Conservation (phyloP, 2,797 vertebrate species). For the Chaetodon trifasciatus region DNA sequence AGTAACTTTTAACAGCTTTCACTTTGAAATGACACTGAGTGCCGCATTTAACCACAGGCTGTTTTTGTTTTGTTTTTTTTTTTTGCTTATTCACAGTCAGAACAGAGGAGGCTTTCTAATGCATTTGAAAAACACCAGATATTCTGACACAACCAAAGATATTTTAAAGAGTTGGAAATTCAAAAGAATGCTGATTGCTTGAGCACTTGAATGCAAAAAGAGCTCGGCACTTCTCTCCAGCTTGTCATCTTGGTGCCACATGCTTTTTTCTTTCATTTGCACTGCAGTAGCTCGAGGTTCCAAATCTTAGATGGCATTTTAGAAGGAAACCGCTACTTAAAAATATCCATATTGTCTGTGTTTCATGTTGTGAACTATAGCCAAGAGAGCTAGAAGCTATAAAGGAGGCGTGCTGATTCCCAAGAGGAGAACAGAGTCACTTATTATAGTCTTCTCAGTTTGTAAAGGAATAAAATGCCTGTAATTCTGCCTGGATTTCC, state of each 20-base stretch:
- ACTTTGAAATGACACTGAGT: slow-evolving; percentile 39
- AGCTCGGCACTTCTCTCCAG: slow-evolving; percentile 5
- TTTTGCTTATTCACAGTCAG: slow-evolving; percentile 2
- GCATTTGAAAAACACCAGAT: slow-evolving; percentile 19
- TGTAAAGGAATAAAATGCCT: background rate
- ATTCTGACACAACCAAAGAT: slow-evolving; percentile 20
- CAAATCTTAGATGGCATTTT: slow-evolving; percentile 20
- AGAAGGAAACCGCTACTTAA: slow-evolving; percentile 19
- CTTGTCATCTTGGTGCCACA: background rate
- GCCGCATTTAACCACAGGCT: slow-evolving; percentile 25
- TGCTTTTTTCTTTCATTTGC: slow-evolving; percentile 13
- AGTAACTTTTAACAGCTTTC: slow-evolving; percentile 38
- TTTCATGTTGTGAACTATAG: background rate
- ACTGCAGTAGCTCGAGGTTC: background rate
- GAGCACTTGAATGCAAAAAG: slow-evolving; percentile 34
- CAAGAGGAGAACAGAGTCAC: background rate
- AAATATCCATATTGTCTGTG: background rate
- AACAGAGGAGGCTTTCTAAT: slow-evolving; percentile 29
- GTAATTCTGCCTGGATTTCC: slow-evolving; percentile 9
- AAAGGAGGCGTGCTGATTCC: background rate
- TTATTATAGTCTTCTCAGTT: slow-evolving; percentile 3
- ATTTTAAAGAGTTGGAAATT: slow-evolving; percentile 19
- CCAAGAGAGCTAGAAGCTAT: background rate
- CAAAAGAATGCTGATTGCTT: slow-evolving; percentile 24
- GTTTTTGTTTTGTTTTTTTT: background rate